phyloP scores from a whole-genome alignment of 1,140 invertebrate genomes.

The Leptinotarsa defecta region DNA sequence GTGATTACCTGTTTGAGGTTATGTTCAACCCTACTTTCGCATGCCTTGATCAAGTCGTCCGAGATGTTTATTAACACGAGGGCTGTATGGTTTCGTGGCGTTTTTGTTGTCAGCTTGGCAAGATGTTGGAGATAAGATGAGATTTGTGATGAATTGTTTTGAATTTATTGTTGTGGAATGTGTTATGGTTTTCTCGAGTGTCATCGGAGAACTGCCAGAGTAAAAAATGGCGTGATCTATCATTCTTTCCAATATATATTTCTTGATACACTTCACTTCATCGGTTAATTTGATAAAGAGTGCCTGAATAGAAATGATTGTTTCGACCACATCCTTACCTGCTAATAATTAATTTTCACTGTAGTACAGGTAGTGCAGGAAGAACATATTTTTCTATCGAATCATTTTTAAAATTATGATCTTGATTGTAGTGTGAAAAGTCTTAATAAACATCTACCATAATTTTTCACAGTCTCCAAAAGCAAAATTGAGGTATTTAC shows the following conservation, averaged over 20 bases:
- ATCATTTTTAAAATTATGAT: no score
- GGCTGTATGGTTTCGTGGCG: slow-evolving; percentile 18
- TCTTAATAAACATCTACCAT: no score
- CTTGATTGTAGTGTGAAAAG: no score
- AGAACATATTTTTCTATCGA: no score
- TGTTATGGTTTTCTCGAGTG: slow-evolving; percentile 20
- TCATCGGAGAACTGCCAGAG: slow-evolving; percentile 13
- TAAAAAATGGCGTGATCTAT: not conserved
- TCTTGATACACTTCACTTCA: not conserved
- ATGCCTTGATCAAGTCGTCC: slow-evolving; percentile 29
- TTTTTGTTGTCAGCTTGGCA: slow-evolving; percentile 22
- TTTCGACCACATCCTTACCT: no score
- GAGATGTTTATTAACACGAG: slow-evolving; percentile 25
- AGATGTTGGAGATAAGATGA: slow-evolving; percentile 13
- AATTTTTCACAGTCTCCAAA: no score
- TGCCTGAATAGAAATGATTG: no score
- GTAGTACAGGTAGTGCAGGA: no score
- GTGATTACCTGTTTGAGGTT: slow-evolving; percentile 31
- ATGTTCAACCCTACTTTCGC: slow-evolving; percentile 25
- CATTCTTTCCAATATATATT: not conserved
- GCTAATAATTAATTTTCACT: no score
- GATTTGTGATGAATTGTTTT: slow-evolving; percentile 21
- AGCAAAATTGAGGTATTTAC: no score
- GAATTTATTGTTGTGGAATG: slow-evolving; percentile 25
- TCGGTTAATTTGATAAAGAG: not conserved